phyloP scores from a whole-genome alignment of 2,888 invertebrate genomes.

The Cataglyphis albicans region DNA sequence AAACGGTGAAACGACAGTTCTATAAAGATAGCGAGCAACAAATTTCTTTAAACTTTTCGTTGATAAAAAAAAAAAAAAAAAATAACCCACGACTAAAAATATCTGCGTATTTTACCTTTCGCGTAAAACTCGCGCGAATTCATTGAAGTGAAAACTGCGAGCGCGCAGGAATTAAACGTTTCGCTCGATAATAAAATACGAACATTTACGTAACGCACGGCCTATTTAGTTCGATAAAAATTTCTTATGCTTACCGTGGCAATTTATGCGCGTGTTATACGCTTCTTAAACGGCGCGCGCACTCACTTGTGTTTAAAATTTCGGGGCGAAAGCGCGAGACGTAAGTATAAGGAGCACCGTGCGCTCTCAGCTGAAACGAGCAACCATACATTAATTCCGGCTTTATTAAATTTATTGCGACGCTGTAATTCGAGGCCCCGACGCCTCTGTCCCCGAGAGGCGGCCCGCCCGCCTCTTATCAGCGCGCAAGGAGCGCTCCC shows the following conservation, averaged over 20 bases:
- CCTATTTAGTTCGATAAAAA: constrained; percentile 43
- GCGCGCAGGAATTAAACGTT: constrained; percentile 20
- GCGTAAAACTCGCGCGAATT: constrained; percentile 20
- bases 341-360: constrained; percentile 48
- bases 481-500: constrained; percentile 60
- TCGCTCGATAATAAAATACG: constrained; percentile 34
- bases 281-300: constrained; percentile 45
- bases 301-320: constrained; percentile 47
- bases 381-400: constrained; percentile 70
- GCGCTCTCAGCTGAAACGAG: constrained; percentile 48
- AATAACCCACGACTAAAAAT: background rate
- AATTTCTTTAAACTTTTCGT: background rate
- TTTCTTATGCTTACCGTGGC: constrained; percentile 43
- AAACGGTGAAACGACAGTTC: background rate
- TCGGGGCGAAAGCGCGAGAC: constrained; percentile 46
- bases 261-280: constrained; percentile 51
- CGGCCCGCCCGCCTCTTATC: constrained; percentile 65
- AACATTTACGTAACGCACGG: constrained; percentile 39
- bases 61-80: background rate
- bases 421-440: constrained; percentile 69
- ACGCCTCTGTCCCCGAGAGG: constrained; percentile 45
- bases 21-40: background rate
- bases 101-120: background rate
- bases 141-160: background rate
- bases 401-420: constrained; percentile 72